Evolutionary conservation across 2,113 vertebrate genomes (phyloP).

Genomic region (Silurus meridionalis): DNA sequence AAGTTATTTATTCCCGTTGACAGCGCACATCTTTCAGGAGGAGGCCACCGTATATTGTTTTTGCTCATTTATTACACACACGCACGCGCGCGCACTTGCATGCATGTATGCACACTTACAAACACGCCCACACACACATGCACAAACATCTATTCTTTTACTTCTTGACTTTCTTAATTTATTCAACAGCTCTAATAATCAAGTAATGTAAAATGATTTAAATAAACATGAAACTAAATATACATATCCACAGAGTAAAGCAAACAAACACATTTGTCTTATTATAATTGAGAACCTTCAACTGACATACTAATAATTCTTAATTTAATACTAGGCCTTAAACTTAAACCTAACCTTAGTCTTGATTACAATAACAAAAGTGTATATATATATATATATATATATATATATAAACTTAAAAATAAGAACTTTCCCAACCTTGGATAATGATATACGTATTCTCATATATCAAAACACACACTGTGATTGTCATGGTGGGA

Average conservation of each 20-base stretch:
- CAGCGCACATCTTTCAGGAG: slow-evolving; percentile 56
- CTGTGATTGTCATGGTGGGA: not conserved
- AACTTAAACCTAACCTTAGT: not conserved
- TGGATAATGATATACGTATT: no score
- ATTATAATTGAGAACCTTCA: not conserved
- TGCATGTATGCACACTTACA: slow-evolving; percentile 15
- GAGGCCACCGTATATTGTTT: slow-evolving; percentile 58
- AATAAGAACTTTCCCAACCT: no score
- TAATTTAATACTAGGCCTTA: not conserved
- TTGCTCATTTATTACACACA: slow-evolving; percentile 54
- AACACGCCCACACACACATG: not conserved
- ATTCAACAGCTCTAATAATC: slow-evolving; percentile 6
- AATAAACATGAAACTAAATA: slow-evolving; percentile 9
- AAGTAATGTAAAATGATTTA: slow-evolving; percentile 7
- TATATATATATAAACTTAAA: not conserved
- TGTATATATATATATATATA: no score
- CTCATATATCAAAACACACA: not conserved
- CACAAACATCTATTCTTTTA: slow-evolving; percentile 34
- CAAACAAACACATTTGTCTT: not conserved
- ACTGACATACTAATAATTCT: not conserved
- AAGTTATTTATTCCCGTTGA: slow-evolving; percentile 63
- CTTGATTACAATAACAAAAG: not conserved
- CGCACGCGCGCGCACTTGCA: not conserved
- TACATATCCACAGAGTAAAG: not conserved
- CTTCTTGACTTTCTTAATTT: slow-evolving; percentile 19